A percentile compares a stretch with the other conserved stretches of the same genome.
These are phyloP conservation scores for Brienomyrus brachyistius DNA, from an alignment of 2,113 vertebrate species.

Conservation along the genomic window DNA sequence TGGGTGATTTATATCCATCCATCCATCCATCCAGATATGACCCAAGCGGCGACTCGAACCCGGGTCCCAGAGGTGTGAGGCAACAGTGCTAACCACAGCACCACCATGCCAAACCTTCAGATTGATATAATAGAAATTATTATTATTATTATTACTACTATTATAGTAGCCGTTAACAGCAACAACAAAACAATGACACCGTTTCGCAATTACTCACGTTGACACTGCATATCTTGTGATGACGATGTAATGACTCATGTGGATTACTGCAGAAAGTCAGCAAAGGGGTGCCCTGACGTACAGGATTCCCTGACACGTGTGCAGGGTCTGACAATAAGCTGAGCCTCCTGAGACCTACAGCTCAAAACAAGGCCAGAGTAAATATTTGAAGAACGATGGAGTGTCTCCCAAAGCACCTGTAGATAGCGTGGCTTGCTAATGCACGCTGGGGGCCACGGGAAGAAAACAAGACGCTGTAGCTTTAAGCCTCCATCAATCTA, in stretches of 20 bases:
- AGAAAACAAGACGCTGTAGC: background rate
- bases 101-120: background rate
- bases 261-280: background rate
- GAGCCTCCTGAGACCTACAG: background rate
- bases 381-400: background rate
- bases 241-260: background rate
- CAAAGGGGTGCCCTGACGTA: background rate
- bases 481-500: background rate
- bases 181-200: background rate
- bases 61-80: no score
- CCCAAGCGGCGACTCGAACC: no score
- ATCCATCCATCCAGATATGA: no score
- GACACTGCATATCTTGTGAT: background rate
- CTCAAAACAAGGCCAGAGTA: background rate
- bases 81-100: no score
- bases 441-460: background rate
- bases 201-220: background rate
- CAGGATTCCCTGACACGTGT: background rate
- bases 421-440: background rate
- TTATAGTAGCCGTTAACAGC: background rate
- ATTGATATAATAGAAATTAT: background rate
- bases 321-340: background rate
- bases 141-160: background rate
- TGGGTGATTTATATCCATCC: no score
- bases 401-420: background rate